A percentile compares a stretch with the other conserved stretches of the same genome.
phyloP scores from a whole-genome alignment of 2,888 invertebrate genomes.

The Seladonia tumulorum region DNA sequence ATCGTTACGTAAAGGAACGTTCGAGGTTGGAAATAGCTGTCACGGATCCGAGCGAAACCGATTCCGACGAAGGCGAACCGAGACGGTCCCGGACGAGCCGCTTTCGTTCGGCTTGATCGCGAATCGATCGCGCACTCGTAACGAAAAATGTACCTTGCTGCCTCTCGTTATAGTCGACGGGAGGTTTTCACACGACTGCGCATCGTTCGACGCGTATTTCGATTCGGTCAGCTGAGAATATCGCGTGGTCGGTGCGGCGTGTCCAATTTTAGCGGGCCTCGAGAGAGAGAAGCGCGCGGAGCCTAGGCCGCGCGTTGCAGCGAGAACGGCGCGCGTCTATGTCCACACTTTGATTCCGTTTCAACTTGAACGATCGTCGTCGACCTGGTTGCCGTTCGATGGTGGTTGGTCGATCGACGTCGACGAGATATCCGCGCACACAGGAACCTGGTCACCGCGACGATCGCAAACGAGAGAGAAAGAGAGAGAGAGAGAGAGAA shows the following conservation, averaged over 20 bases:
- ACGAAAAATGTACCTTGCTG: constrained; percentile 63
- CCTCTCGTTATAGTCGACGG: constrained; percentile 68
- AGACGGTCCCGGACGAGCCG: neutral
- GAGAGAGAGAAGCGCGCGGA: constrained; percentile 25
- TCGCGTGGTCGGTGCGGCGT: constrained; percentile 58
- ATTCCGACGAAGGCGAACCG: neutral
- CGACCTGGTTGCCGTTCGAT: neutral
- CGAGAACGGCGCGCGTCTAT: neutral
- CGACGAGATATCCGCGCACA: neutral
- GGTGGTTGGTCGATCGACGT: neutral
- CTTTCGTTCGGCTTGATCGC: neutral
- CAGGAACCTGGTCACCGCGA: neutral
- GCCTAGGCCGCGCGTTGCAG: constrained; percentile 33
- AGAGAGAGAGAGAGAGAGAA: too few relatives aligned
- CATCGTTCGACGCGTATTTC: constrained; percentile 67
- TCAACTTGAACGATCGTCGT: neutral
- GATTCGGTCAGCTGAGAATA: constrained; percentile 65
- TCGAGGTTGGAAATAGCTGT: constrained; percentile 15
- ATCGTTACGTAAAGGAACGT: constrained; percentile 40
- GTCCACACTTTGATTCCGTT: neutral
- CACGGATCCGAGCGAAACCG: neutral
- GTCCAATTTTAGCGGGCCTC: constrained; percentile 74
- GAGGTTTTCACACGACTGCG: constrained; percentile 60
- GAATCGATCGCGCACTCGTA: neutral
- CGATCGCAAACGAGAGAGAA: neutral